phyloP scores from a whole-genome alignment of 2,888 invertebrate species.

The Bedellia somnulentella region DNA sequence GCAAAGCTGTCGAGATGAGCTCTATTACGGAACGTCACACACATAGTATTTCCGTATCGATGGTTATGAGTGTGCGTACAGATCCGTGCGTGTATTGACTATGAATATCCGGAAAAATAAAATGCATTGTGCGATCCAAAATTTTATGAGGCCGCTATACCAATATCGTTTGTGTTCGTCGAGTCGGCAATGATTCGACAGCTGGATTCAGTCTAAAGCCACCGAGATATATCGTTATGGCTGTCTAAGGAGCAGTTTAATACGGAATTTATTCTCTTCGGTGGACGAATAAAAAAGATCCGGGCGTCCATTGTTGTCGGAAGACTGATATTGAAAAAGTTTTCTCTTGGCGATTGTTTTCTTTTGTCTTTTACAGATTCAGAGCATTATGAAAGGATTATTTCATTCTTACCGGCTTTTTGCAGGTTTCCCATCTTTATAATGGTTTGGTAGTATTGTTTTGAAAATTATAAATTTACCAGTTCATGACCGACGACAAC shows the following conservation, averaged over 20 bases:
- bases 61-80: constrained; percentile 32
- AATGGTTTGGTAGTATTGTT: constrained; percentile 1
- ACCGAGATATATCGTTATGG: constrained; percentile 21
- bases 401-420: constrained; percentile 25
- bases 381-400: constrained; percentile 29
- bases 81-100: constrained; percentile 19
- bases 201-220: constrained; percentile 13
- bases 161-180: constrained; percentile 13
- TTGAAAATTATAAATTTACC: too few relatives aligned
- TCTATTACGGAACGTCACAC: constrained; percentile 48
- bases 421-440: too few relatives aligned
- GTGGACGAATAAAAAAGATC: constrained; percentile 24
- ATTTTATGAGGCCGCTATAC: too few relatives aligned
- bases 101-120: constrained; percentile 22
- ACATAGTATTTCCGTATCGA: constrained; percentile 50
- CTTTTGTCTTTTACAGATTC: constrained; percentile 29
- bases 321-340: constrained; percentile 43
- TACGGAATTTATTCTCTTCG: constrained; percentile 25
- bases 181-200: constrained; percentile 19
- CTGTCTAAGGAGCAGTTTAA: constrained; percentile 27
- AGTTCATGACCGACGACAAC: too few relatives aligned
- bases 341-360: constrained; percentile 25
- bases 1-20: constrained; percentile 32
- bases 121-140: constrained; percentile 33
- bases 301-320: constrained; percentile 33